Percentiles rank a stretch among this genome's conserved stretches.
Evolutionary conservation across 2,888 invertebrate genomes (phyloP).

Genomic region (Melolontha melolontha): DNA sequence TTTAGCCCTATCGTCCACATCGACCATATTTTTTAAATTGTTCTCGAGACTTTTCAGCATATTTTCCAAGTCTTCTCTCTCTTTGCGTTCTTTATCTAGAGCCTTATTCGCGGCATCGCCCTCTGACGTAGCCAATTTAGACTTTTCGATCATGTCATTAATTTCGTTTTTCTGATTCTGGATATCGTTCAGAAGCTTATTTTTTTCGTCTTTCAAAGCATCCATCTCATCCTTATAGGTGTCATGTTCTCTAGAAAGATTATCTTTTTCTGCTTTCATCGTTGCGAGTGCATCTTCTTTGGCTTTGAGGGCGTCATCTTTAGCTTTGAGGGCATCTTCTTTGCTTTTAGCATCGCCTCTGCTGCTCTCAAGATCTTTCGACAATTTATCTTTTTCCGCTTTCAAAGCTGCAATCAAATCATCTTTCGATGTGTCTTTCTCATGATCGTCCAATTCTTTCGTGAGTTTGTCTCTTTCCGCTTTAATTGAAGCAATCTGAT

Average conservation of each 20-base stretch:
- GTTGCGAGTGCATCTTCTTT: neutral
- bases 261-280: conserved; percentile 5
- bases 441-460: conserved; percentile 33
- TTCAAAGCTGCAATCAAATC: conserved; percentile 27
- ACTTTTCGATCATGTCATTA: conserved; percentile 51
- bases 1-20: conserved; percentile 28
- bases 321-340: conserved; percentile 10
- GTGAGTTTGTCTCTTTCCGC: conserved; percentile 52
- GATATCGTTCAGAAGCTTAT: conserved; percentile 53
- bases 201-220: conserved; percentile 53
- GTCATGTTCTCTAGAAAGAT: conserved; percentile 29
- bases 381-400: conserved; percentile 37
- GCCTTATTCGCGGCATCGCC: conserved; percentile 55
- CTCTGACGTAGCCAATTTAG: conserved; percentile 48
- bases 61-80: conserved; percentile 53
- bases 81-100: conserved; percentile 54
- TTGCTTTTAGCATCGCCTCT: conserved; percentile 26
- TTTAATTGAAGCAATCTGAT: conserved; percentile 11
- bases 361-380: conserved; percentile 24
- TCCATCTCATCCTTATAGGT: conserved; percentile 46
- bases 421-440: conserved; percentile 26
- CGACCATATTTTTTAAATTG: conserved; percentile 33
- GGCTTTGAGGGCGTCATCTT: neutral
- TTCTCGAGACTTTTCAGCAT: conserved; percentile 37
- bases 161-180: conserved; percentile 53